Evolutionary conservation across 2,113 vertebrate genomes (phyloP), one percentile per base, ranked within the genome.

Genomic region (Osmerus eperlanus): DNA sequence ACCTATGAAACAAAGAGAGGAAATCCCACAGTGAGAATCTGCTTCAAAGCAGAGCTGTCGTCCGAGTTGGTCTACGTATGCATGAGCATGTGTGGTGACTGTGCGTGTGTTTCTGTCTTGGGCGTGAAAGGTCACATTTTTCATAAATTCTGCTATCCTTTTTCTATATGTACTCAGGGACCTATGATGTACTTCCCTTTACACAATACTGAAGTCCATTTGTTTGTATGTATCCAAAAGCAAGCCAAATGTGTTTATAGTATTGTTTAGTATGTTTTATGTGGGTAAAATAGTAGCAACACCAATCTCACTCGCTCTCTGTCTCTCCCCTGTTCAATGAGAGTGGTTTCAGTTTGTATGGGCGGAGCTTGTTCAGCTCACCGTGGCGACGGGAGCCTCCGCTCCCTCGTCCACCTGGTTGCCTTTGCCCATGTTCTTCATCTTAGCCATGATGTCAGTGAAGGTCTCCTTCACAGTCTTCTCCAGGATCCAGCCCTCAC

Each of bases 401-500:
- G 80, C 92, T 0, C 87, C 92, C 72, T 92, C 94, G 0, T 97
- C 91, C 91, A 98, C 97, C 85, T 96, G 94, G 77, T 90, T 94
- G 60, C 91, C 82, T 92, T 98, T 98, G 90, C 95, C 93, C 74
- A 97, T 84, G 76, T 90, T 86, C 88, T 97, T 98, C 85, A 97
- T 89, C 69, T 86, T 92, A 81, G 89, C 91, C 91, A 98, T 87
- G 13, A 95, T 89, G 0, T 94, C 93, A 66, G 93, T 95, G 80
- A 97, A 92, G 29, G 95, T 98, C 88, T 99, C 97, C 47, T 94
- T 94, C 79, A 99, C 84, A 0, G 93, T 94, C 88, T 95, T 96
- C 90, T 99, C 96, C 90, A 99, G 91, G 70, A 99, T 78, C 94
- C 94, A 99, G 72, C 97, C 97, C 85, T 98, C 96, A 0, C 96